Percentiles rank a stretch among this genome's conserved stretches.
These are phyloP conservation scores for Enteromius fasciolatus DNA, from an alignment of 2,797 vertebrate species.

Conservation along the genomic window DNA sequence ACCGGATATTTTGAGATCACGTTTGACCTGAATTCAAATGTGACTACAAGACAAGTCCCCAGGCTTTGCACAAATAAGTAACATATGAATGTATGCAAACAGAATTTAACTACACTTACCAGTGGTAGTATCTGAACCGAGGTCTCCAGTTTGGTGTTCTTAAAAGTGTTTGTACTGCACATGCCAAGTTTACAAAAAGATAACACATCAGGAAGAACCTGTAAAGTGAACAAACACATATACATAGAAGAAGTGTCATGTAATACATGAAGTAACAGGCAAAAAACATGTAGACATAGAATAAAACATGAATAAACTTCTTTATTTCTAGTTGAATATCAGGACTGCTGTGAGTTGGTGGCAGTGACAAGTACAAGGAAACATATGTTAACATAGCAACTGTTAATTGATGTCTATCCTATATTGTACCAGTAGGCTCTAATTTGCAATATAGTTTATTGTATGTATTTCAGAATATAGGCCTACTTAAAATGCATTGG, in stretches of 20 bases:
- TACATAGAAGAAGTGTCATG: not conserved
- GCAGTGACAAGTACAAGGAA: not conserved
- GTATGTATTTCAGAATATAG: conserved; percentile 5
- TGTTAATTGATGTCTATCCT: not conserved
- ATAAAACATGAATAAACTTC: not conserved
- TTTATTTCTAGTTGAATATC: not conserved
- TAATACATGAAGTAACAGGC: not conserved
- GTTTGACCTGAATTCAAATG: not conserved
- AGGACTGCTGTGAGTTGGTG: not conserved
- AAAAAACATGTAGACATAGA: not conserved
- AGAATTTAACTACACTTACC: conserved; percentile 74
- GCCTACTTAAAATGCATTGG: not conserved
- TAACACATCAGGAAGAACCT: conserved; percentile 99
- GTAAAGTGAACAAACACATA: conserved; percentile 43
- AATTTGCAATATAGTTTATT: not conserved
- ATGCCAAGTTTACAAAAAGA: conserved; percentile 97
- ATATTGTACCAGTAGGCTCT: not conserved
- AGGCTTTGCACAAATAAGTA: not conserved
- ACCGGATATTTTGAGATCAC: not conserved
- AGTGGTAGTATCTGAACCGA: conserved; percentile 96
- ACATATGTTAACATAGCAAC: not conserved
- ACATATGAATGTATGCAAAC: not conserved
- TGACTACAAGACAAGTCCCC: not conserved
- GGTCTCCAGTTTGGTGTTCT: conserved; percentile 98
- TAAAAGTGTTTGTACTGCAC: conserved; percentile 95